Conservation (phyloP, 2,888 invertebrate genomes). For the Drosophila phalerata region DNA sequence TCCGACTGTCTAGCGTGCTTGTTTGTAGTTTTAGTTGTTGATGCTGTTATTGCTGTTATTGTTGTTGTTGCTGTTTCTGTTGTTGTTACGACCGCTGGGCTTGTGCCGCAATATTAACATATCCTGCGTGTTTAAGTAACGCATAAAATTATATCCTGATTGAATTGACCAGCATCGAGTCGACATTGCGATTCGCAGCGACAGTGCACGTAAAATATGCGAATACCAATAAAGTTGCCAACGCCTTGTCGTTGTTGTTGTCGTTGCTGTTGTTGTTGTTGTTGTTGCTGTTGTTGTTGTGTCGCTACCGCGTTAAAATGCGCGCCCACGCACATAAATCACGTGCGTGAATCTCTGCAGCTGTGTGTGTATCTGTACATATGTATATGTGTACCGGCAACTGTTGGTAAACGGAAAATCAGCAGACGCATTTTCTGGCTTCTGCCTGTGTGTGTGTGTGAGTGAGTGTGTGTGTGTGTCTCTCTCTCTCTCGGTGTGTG, state of each 20-base stretch:
- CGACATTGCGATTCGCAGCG: slow-evolving; percentile 30
- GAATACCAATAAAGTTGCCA: slow-evolving; percentile 79
- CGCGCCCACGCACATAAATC: slow-evolving; percentile 81
- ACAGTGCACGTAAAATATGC: slow-evolving; percentile 76
- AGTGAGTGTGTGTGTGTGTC: slow-evolving; percentile 17
- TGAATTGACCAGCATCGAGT: slow-evolving; percentile 70
- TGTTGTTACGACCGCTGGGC: slow-evolving; percentile 35
- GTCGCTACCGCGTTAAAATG: slow-evolving; percentile 68
- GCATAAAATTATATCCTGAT: slow-evolving; percentile 82
- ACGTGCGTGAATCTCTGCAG: slow-evolving; percentile 73
- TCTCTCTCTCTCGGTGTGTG: slow-evolving; percentile 14
- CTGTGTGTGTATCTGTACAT: slow-evolving; percentile 26
- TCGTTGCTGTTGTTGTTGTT: slow-evolving; percentile 1
- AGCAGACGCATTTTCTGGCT: slow-evolving; percentile 53
- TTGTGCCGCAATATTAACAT: slow-evolving; percentile 74
- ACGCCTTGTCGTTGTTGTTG: slow-evolving; percentile 20
- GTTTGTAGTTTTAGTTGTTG: slow-evolving; percentile 32
- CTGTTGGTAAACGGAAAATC: slow-evolving; percentile 75
- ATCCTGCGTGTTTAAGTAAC: slow-evolving; percentile 82
- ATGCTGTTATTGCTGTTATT: slow-evolving; percentile 9
- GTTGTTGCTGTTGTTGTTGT: slow-evolving; percentile 11
- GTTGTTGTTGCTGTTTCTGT: slow-evolving; percentile 11
- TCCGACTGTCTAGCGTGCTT: too few relatives aligned
- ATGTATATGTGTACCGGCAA: slow-evolving; percentile 33
- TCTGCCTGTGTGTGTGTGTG: slow-evolving; percentile 11